Percentiles rank a stretch among this genome's conserved stretches.
These are phyloP conservation scores for Scotopteryx bipunctaria DNA, from an alignment of 2,888 invertebrate genomes.

Conservation along the genomic window DNA sequence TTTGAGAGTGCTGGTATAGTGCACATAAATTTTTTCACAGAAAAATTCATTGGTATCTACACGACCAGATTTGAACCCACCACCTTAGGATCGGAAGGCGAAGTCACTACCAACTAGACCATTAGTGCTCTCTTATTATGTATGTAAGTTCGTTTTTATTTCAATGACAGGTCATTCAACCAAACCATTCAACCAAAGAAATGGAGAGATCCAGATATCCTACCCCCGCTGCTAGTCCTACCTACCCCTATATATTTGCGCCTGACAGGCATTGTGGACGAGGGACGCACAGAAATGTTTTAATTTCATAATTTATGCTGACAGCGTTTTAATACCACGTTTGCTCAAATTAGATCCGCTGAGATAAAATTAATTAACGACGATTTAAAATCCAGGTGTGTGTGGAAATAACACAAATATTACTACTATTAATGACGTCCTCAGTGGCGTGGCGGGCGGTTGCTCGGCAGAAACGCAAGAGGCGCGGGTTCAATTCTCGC, in stretches of 20 bases:
- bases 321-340: conserved; percentile 28
- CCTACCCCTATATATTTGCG: conserved; percentile 29
- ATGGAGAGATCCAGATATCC: neutral
- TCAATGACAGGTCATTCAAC: no score
- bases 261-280: conserved; percentile 29
- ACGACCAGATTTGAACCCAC: no score
- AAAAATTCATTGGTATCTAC: no score
- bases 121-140: no score
- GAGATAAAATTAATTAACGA: conserved; percentile 21
- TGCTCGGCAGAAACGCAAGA: no score
- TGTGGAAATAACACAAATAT: neutral
- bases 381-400: conserved; percentile 10
- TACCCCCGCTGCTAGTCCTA: neutral
- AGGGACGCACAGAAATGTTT: conserved; percentile 41
- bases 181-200: no score
- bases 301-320: conserved; percentile 46
- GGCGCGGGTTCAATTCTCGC: no score
- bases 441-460: no score
- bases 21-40: no score
- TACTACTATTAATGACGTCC: neutral
- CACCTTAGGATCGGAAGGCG: no score
- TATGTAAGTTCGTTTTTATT: neutral
- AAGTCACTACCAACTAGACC: no score
- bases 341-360: conserved; percentile 21
- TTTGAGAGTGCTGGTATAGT: no score